Percentiles rank a stretch among this genome's conserved stretches.
Evolutionary conservation across 2,113 vertebrate species (phyloP).

Genomic region (Paedocypris sp.): DNA sequence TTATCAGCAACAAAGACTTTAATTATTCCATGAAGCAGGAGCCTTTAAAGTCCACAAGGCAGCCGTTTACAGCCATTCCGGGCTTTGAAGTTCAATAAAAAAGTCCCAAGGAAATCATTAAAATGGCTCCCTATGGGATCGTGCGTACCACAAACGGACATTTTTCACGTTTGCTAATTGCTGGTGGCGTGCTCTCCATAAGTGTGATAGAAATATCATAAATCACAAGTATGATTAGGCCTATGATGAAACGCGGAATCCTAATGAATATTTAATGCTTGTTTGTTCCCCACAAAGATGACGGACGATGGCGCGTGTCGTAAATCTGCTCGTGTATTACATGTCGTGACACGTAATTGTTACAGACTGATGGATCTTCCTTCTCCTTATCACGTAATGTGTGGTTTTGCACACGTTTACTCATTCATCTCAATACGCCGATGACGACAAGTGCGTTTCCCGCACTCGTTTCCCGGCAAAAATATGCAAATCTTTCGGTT

Average conservation of each 20-base stretch:
- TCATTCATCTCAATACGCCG: neutral
- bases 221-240: slow-evolving; percentile 18
- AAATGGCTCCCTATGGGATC: slow-evolving; percentile 3
- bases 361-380: no score
- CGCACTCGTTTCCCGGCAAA: neutral
- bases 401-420: no score
- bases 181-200: neutral
- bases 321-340: slow-evolving; percentile 8
- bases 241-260: slow-evolving; percentile 12
- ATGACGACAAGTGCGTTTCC: neutral
- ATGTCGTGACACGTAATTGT: slow-evolving; percentile 16
- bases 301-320: neutral
- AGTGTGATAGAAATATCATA: slow-evolving; percentile 2
- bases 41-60: slow-evolving; percentile 17
- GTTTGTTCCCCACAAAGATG: neutral
- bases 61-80: slow-evolving; percentile 2
- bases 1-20: slow-evolving; percentile 16
- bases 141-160: neutral
- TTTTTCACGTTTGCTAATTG: neutral
- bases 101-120: neutral
- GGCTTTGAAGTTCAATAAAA: slow-evolving; percentile 10
- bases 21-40: slow-evolving; percentile 28
- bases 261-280: slow-evolving; percentile 22
- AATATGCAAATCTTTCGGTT: no score
- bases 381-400: no score